Base-by-base conservation (phyloP, 2,888 invertebrate genomes). In the Labia minor region DNA sequence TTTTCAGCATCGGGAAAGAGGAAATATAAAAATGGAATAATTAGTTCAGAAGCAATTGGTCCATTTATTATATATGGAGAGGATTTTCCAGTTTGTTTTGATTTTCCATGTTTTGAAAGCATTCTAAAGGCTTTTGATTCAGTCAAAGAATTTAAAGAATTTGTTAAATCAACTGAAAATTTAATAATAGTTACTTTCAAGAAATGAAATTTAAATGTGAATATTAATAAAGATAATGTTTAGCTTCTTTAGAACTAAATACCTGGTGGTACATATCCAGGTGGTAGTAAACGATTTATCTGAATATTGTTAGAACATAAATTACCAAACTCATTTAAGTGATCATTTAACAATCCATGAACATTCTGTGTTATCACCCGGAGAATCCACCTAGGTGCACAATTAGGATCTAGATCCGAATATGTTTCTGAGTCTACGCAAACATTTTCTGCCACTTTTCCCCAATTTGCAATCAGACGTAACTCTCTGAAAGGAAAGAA, bases 1-100 rank as follows among this genome's bases (percentile, higher is more conserved):
- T 85, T 83, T 71, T 89, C 86, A 67, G 92, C 91, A 82, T 95
- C 94, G 66, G 95, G 95, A 76, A 95, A 95, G 20, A 95, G 78
- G 77, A 87, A 94, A 75, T 88, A 88, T 65, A 95, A 76, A 72
- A 95, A 83, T 61, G 88, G 84, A 76, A 87, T 85, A 37, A 95
- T 78, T 70, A 89, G 80, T 26, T 88, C 87, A 73, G 88, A 88
- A 14, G 87, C 80, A 73, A 95, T 85, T 0, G 93, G 92, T 0
- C 91, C 90, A 67, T 87, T 62, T 37, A 65, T 37, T 21, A n/a
- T n/a, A n/a, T n/a, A n/a, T n/a, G 65, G 70, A n/a, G 69, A 49
- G 21, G 65, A 62, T 18, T 37, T 66, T 18, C 19, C 37, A 3
- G 3, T 49, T 4, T 10, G 37, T 66, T 16, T 62, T 63, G 21